Conservation (phyloP, 2,113 vertebrate species). For the Isichthys henryi region DNA sequence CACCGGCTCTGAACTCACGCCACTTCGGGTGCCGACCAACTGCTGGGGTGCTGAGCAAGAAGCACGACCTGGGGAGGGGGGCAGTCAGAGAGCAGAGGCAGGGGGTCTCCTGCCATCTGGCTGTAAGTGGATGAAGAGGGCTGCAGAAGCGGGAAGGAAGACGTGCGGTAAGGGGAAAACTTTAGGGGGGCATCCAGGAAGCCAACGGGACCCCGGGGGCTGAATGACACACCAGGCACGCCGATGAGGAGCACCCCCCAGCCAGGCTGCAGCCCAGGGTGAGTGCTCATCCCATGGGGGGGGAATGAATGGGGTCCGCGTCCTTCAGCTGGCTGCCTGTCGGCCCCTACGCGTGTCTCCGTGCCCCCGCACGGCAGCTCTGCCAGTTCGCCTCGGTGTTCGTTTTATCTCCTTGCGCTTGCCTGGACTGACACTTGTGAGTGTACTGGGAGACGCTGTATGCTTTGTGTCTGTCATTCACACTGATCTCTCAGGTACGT, state of each 20-base stretch:
- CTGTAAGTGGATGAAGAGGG: slow-evolving; percentile 1
- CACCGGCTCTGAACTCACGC: background rate
- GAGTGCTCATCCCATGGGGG: background rate
- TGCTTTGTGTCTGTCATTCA: background rate
- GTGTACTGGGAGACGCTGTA: background rate
- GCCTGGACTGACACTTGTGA: background rate
- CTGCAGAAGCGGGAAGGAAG: background rate
- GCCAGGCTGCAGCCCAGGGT: background rate
- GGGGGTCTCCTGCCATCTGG: background rate
- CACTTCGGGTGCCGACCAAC: background rate
- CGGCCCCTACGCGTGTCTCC: background rate
- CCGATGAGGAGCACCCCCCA: background rate
- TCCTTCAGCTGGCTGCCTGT: background rate
- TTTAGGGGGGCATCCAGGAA: background rate
- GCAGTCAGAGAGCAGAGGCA: background rate
- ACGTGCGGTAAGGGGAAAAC: background rate
- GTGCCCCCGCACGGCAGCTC: background rate
- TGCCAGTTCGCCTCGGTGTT: background rate
- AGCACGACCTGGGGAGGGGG: background rate
- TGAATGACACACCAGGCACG: background rate
- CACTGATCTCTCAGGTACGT: background rate
- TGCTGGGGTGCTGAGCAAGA: background rate
- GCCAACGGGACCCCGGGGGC: background rate
- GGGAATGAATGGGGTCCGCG: background rate
- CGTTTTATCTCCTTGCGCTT: background rate